These are phyloP conservation scores for Aphaenogaster floridana DNA, from an alignment of 1,140 invertebrate species.

Conservation along the genomic window DNA sequence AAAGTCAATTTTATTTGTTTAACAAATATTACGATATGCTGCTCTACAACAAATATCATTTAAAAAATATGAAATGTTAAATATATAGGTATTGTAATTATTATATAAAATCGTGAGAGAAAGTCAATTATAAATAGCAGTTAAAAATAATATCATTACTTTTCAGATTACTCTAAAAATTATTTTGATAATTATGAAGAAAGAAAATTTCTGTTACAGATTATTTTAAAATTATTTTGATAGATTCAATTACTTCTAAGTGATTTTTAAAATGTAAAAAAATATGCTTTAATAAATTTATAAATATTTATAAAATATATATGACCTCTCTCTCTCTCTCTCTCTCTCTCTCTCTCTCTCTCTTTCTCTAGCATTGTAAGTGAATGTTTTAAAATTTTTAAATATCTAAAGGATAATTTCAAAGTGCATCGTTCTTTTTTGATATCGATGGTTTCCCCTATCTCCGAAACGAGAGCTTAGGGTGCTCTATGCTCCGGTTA, in stretches of 20 bases:
- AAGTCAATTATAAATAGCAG: background rate
- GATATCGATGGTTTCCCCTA: background rate
- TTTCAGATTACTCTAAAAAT: background rate
- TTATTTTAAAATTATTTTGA: background rate
- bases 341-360: too few species aligned
- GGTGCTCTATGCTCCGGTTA: conserved; percentile 50
- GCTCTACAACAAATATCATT: background rate
- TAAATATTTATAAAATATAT: background rate
- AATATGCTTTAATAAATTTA: background rate
- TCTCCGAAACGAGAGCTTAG: background rate
- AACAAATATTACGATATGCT: background rate
- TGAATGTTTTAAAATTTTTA: background rate
- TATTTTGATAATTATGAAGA: background rate
- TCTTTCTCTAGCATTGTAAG: background rate
- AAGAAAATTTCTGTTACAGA: background rate
- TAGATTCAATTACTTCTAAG: background rate
- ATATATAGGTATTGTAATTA: background rate
- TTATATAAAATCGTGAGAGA: background rate
- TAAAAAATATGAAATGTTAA: conserved; percentile 4
- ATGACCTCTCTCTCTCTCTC: background rate
- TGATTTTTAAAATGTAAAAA: background rate
- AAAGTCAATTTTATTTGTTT: background rate
- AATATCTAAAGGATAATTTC: background rate
- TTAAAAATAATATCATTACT: background rate
- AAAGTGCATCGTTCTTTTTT: background rate